Evolutionary conservation across 2,888 invertebrate species (phyloP), one percentile per base, ranked within the genome.

Genomic region (Lymantria monacha): DNA sequence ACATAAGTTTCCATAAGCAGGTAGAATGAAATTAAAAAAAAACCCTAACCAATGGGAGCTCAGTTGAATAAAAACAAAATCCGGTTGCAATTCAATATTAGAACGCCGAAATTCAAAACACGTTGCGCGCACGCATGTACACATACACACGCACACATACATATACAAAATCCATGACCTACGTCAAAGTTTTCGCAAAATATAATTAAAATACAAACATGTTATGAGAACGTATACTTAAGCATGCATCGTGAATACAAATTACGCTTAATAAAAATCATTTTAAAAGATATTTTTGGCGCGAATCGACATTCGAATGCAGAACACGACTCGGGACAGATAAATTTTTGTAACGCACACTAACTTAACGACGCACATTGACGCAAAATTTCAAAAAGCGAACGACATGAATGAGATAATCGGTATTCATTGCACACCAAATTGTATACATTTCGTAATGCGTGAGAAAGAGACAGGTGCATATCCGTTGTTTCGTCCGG

Each of bases 361-460:
- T 56, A 42, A 53, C 59, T 71, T 72, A 72, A 51, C 73, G 62
- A 72, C 80, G 66, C 80, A 81, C 85, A 81, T 76, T 55, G 59
- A 65, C 66, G 70, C 73, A 73, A 81, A 84, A 81, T 77, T 87
- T 83, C 76, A 81, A 85, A 85, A 85, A 84, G 79, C 71, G 76
- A 78, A 79, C 73, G 71, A 71, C 50, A 62, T 71, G 81, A 82
- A 86, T 86, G 82, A 83, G 79, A 85, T 87, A 85, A 88, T 88
- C 85, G 81, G 87, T 85, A 87, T 87, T 85, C 87, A 85, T 87
- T 84, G 80, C 85, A 85, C 82, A 81, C 83, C 79, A 87, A 87
- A 84, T 84, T 77, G 76, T 79, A 77, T 72, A 78, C 79, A 69
- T 66, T 69, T 67, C 50, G 55, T 68, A 63, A 66, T 64, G 60